Conservation (phyloP, 1,140 invertebrate genomes). For the Bicyclus anynana region DNA sequence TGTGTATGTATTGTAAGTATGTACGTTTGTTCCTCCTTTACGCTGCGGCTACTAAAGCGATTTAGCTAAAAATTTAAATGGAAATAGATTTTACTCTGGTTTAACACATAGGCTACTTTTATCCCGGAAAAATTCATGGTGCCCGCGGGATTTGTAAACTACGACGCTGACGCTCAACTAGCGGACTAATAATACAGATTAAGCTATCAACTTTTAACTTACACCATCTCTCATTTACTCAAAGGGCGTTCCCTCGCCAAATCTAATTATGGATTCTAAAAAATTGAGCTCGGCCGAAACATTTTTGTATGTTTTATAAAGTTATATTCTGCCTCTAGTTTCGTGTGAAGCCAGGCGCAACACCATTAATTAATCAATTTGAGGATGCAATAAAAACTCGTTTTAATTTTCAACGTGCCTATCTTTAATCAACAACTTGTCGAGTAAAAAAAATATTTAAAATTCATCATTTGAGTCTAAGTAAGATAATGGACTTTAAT, state of each 20-base stretch:
- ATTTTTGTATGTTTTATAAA: conserved; percentile 61
- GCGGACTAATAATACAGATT: not conserved
- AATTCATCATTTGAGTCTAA: no score
- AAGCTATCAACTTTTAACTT: conserved; percentile 22
- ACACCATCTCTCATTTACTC: conserved; percentile 29
- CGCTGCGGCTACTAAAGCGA: no score
- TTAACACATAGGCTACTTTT: no score
- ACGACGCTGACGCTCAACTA: no score
- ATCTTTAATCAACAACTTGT: conserved; percentile 15
- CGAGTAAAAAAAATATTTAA: no score
- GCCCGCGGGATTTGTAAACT: no score
- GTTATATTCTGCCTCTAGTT: conserved; percentile 29
- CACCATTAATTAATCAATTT: conserved; percentile 37
- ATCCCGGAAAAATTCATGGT: no score
- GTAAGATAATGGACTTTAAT: no score
- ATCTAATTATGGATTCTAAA: conserved; percentile 67
- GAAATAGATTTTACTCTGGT: no score
- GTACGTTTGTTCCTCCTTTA: no score
- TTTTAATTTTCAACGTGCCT: conserved; percentile 16
- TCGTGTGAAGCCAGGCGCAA: conserved; percentile 45
- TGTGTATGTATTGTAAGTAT: no score
- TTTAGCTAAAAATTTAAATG: no score
- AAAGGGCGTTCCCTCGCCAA: conserved; percentile 56
- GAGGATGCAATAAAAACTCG: conserved; percentile 10
- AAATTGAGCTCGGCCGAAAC: conserved; percentile 42